Evolutionary conservation across 2,797 vertebrate genomes (phyloP).

Genomic region (Acrossocheilus fasciatus): DNA sequence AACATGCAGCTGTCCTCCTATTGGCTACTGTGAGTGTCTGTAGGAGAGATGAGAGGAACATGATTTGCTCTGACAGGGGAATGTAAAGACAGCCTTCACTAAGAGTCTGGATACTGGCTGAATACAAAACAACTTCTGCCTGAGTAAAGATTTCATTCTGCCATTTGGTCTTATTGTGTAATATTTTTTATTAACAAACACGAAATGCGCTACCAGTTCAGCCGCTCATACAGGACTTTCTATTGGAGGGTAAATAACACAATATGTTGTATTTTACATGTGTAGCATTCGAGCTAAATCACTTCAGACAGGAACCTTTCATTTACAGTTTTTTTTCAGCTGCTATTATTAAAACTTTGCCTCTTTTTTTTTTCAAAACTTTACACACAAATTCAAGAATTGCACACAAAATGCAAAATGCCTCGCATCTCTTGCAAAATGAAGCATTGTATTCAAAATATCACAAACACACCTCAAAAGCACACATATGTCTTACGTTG

Average conservation of each 20-base stretch:
- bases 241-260: too few relatives aligned
- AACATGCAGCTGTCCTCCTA: constrained; percentile 52
- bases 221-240: neutral
- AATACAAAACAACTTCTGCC: constrained; percentile 25
- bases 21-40: constrained; percentile 56
- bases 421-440: too few relatives aligned
- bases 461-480: too few relatives aligned
- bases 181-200: neutral
- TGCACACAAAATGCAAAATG: too few relatives aligned
- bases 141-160: neutral
- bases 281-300: neutral
- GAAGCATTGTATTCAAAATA: too few relatives aligned
- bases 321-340: too few relatives aligned
- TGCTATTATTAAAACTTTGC: too few relatives aligned
- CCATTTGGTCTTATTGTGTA: neutral
- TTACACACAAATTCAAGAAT: too few relatives aligned
- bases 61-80: constrained; percentile 64
- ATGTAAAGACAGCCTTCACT: constrained; percentile 61
- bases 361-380: too few relatives aligned
- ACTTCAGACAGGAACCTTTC: neutral
- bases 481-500: too few relatives aligned
- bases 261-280: neutral
- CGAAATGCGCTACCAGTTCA: neutral
- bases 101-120: constrained; percentile 16
- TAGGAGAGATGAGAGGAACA: constrained; percentile 53